Base-by-base conservation (phyloP, 2,888 invertebrate genomes). In the Agrotis segetum region DNA sequence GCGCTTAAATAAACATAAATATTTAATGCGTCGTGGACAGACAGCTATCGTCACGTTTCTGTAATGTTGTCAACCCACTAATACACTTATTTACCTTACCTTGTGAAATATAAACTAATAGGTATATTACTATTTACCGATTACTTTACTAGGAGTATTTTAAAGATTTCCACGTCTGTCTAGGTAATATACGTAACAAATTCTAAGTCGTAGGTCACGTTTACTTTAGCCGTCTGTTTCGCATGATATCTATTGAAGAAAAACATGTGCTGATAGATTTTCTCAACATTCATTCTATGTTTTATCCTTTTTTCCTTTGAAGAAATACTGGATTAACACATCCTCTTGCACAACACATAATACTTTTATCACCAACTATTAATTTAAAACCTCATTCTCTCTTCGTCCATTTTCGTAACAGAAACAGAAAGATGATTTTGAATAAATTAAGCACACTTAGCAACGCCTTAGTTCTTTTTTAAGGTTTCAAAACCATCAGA, bases 21-120 rank as follows among this genome's bases (percentile, higher is more conserved):
- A 62, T 16, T 13, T 59, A 29, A 40, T 73, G 58, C 29, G 13
- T 29, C 11, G 53, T 59, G 34, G 34, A 56, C 58, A 72, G 65
- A 52, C 61, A 55, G 13, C 14, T 4, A 66, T 71, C 11, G 34
- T 50, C 82, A 79, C 82, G 82, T 77, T 65, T 67, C 17, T 77
- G 21, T 56, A 24, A 19, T 56, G 56, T 59, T 19, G 61, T 44
- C 44, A 68, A 59, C 34, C 50, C 40, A 73, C 53, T 67, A 50
- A 17, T 72, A 81, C 52, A 68, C 46, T 62, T 66, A 34, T 21
- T 64, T 52, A 24, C n/a, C n/a, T n/a, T n/a, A 44, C 24, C 16
- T 53, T 66, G 59, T 52, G 68, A 63, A 62, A 79, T 79, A 5
- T 64, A n/a, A 56, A 56, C n/a, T 49, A 56, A 71, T 55, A 34